A percentile compares a stretch with the other conserved stretches of the same genome.
Evolutionary conservation across 2,113 vertebrate genomes (phyloP).

Genomic region (Pimephales promelas): DNA sequence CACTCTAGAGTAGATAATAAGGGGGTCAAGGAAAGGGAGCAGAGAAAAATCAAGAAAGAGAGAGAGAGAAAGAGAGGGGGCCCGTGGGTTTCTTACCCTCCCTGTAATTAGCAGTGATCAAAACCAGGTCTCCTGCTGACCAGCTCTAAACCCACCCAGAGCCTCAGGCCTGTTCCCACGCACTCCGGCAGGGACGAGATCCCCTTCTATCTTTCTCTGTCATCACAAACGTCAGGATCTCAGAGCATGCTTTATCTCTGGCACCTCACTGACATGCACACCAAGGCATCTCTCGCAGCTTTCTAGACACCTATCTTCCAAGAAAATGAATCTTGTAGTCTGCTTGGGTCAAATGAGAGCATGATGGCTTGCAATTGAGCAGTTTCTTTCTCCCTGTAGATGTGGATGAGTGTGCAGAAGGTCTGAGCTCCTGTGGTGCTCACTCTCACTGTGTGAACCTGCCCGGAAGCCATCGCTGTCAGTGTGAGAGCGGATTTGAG

Average conservation of each 20-base stretch:
- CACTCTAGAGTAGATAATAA: constrained; percentile 18
- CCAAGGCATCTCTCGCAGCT: neutral
- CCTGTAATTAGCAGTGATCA: constrained; percentile 57
- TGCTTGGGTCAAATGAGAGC: neutral
- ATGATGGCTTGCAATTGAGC: neutral
- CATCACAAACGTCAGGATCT: constrained; percentile 36
- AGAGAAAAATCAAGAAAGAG: constrained; percentile 8
- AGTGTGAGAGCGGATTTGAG: constrained; percentile 77
- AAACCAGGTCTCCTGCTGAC: constrained; percentile 51
- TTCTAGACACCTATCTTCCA: neutral
- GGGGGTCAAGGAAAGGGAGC: constrained; percentile 34
- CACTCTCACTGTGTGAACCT: constrained; percentile 81
- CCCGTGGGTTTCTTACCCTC: constrained; percentile 7
- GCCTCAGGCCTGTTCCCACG: constrained; percentile 46
- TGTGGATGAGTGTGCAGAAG: constrained; percentile 83
- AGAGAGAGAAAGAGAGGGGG: neutral
- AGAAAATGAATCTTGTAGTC: neutral
- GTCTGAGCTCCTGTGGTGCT: constrained; percentile 74
- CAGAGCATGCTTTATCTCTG: constrained; percentile 29
- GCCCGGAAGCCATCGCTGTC: constrained; percentile 83
- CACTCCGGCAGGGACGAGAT: constrained; percentile 22
- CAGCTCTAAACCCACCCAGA: constrained; percentile 26
- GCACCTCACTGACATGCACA: constrained; percentile 6
- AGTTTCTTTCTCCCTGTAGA: constrained; percentile 70
- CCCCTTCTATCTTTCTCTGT: constrained; percentile 36